These are phyloP conservation scores for Sphaerophoria rueppellii DNA, from an alignment of 2,888 invertebrate genomes.

Conservation along the genomic window DNA sequence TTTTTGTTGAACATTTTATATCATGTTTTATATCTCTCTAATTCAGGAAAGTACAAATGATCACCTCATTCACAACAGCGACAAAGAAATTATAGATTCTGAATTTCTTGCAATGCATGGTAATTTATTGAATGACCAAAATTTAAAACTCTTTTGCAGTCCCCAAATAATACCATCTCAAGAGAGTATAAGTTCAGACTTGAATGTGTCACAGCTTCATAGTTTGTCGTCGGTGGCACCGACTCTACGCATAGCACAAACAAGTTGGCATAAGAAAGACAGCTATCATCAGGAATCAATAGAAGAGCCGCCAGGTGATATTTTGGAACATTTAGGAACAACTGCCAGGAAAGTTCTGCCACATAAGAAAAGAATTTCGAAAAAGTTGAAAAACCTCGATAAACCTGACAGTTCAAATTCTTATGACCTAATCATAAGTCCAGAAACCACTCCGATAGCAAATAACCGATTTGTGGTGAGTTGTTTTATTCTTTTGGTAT, in stretches of 20 bases:
- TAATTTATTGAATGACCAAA: constrained; percentile 62
- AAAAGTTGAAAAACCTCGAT: constrained; percentile 86
- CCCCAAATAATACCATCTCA: constrained; percentile 61
- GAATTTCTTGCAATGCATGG: constrained; percentile 63
- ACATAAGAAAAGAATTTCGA: constrained; percentile 92
- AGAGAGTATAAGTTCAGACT: constrained; percentile 40
- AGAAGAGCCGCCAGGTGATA: constrained; percentile 34
- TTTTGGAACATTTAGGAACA: constrained; percentile 48
- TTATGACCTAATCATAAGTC: constrained; percentile 21
- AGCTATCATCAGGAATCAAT: constrained; percentile 33
- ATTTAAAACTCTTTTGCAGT: constrained; percentile 60
- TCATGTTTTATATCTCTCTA: neutral
- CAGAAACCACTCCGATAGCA: constrained; percentile 34
- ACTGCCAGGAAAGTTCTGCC: constrained; percentile 87
- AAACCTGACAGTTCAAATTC: constrained; percentile 17
- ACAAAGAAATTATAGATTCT: constrained; percentile 60
- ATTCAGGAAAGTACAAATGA: constrained; percentile 57
- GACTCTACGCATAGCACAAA: constrained; percentile 18
- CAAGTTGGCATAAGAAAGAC: constrained; percentile 59
- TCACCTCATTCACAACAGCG: constrained; percentile 55
- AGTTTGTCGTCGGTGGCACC: constrained; percentile 32
- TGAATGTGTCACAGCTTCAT: constrained; percentile 45
- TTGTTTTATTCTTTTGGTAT: neutral
- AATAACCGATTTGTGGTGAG: constrained; percentile 52
- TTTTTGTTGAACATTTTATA: neutral